Evolutionary conservation across 2,888 invertebrate species (phyloP), one percentile per base, ranked within the genome.

Genomic region (Oscheius sp.): DNA sequence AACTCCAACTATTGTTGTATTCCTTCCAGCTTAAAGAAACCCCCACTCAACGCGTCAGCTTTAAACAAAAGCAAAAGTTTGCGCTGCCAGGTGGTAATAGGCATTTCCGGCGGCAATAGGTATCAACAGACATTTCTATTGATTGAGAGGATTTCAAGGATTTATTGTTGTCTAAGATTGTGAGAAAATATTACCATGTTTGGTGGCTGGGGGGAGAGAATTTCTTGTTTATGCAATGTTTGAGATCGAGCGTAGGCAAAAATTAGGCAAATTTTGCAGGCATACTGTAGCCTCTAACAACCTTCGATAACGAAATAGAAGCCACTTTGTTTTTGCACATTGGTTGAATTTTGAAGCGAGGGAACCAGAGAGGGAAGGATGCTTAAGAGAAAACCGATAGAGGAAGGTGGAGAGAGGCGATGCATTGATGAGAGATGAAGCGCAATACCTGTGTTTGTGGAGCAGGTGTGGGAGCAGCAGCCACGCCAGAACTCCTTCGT

Each of bases 401-500:
- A 29, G 12, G 42, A 3, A 17, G 42, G n/a, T 17, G 25, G 25
- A 52, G 52, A 52, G 20, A 27, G 10, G 52, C 25, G n/a, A n/a
- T n/a, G 27, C 52, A 29, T 12, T 27, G 6, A 29, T 23, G 48
- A 20, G 25, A 34, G n/a, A n/a, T n/a, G n/a, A 20, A 33, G 34
- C n/a, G 55, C 15, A 23, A 69, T 65, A 70, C 70, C 71, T 72
- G 70, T 10, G 37, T 20, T 46, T 72, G 72, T 27, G 70, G 57
- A 12, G 42, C 37, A 27, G 70, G 65, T 64, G 58, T 39, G 25
- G 70, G 70, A 52, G 64, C 64, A 20, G 70, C 69, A 39, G 75
- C 71, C 57, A 68, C 70, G 12, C 66, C 72, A 37, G 72, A 55
- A 68, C 71, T 70, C 45, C 73, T 69, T 61, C 71, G 71, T 61